Base-by-base conservation (phyloP, 2,797 vertebrate genomes). In the Enoplosus armatus region DNA sequence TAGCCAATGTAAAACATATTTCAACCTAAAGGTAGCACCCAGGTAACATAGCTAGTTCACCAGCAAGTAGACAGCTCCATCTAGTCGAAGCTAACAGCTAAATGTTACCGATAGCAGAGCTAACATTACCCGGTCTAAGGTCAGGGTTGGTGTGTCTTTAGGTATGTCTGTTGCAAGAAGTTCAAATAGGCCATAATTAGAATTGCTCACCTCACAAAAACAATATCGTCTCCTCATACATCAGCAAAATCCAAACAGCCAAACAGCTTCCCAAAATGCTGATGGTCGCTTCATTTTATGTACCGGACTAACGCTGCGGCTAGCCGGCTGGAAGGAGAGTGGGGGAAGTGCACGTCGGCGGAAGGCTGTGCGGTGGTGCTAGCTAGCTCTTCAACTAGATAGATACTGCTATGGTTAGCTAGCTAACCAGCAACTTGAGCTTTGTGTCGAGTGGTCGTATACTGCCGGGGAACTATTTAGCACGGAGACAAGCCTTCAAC, bases 201-300 rank as follows among this genome's bases (percentile, higher is more conserved):
- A 85, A 58, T 35, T 56, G 82, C 96, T 94, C 84, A 96, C 95
- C 95, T 95, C 90, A 95, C 79, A 92, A 91, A 85, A 88, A 85
- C 86, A 89, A 85, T 79, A 88, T 84, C 61, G 84, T 92, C 90
- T 94, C 94, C 86, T 93, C 94, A 89, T 92, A 93, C 95, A 96
- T 96, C 91, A 93, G 92, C 94, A 93, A 86, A 94, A 93, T 92
- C 93, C 91, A 91, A 87, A 89, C 79, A 92, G 87, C 88, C 93
- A 87, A 87, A 91, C 91, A 92, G 85, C 89, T 87, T 90, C 90
- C 91, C 93, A 90, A 90, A 93, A 90, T 55, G 92, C 89, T 90
- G 92, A 89, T 90, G 90, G 90, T 93, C 90, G 92, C 94, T 92
- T 95, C 95, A 96, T 96, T 94, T 95, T 95, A 87, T 92, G 84